Conservation (phyloP, 2,113 vertebrate genomes). For the Jaculus jaculus region DNA sequence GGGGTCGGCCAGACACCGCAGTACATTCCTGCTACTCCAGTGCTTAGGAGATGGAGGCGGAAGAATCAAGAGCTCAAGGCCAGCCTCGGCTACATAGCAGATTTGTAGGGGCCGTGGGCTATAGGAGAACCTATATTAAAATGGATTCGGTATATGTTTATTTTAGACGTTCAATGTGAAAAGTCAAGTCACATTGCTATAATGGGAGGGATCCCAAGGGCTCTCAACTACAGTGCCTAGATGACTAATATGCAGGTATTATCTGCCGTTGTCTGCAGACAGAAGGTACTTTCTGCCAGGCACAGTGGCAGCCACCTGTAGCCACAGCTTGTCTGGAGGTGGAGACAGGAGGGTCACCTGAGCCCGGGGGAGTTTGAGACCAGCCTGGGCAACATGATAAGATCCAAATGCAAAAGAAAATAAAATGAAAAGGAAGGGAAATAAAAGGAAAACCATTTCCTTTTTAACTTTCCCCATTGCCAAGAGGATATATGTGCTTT, state of each 20-base stretch:
- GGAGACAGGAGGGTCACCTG: too few relatives aligned
- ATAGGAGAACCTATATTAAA: too few relatives aligned
- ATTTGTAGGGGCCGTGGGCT: too few relatives aligned
- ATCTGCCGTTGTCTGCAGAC: background rate
- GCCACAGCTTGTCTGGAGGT: background rate
- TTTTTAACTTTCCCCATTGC: background rate
- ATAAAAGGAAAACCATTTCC: background rate
- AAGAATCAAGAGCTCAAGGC: background rate
- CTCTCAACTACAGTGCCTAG: background rate
- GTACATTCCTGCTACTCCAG: background rate
- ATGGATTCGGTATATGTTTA: background rate
- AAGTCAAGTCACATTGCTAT: background rate
- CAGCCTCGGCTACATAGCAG: too few relatives aligned
- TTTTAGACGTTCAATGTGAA: background rate
- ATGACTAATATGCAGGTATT: background rate
- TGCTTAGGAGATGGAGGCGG: background rate
- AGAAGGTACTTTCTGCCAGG: background rate
- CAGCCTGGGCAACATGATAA: background rate
- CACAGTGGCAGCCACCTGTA: background rate
- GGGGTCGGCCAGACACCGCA: too few relatives aligned
- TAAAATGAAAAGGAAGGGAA: background rate
- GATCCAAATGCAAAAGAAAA: background rate
- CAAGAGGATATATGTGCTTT: background rate
- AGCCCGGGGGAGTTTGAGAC: background rate
- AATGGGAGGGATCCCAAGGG: too few relatives aligned